Conservation (phyloP, 2,113 vertebrate species). For the Microtus ochrogaster region DNA sequence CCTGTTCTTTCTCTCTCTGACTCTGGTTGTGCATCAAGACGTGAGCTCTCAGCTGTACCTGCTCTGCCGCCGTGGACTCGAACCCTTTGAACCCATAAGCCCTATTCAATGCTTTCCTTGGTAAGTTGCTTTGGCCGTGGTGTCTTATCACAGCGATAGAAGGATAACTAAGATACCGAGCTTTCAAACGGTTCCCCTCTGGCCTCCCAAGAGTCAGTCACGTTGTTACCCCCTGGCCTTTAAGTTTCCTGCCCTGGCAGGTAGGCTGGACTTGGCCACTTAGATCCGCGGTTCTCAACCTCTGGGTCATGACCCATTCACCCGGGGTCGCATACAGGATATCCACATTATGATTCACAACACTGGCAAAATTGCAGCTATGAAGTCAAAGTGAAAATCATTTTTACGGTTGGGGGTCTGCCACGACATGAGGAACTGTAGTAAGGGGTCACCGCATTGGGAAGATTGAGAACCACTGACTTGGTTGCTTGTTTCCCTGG, state of each 20-base stretch:
- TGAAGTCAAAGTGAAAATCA: neutral
- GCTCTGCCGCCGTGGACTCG: neutral
- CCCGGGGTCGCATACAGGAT: neutral
- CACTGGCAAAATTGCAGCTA: neutral
- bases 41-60: neutral
- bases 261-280: neutral
- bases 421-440: neutral
- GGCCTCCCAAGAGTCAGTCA: neutral
- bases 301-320: neutral
- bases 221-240: neutral
- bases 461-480: neutral
- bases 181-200: neutral
- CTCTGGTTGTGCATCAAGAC: neutral
- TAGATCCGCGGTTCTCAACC: neutral
- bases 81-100: neutral
- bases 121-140: neutral
- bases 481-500: neutral
- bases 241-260: conserved; percentile 8
- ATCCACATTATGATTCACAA: neutral
- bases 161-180: neutral
- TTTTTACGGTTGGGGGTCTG: neutral
- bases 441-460: neutral
- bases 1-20: neutral
- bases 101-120: neutral
- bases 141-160: neutral